Base-by-base conservation (phyloP, 2,888 invertebrate genomes). In the Cremastobaeus sp. region DNA sequence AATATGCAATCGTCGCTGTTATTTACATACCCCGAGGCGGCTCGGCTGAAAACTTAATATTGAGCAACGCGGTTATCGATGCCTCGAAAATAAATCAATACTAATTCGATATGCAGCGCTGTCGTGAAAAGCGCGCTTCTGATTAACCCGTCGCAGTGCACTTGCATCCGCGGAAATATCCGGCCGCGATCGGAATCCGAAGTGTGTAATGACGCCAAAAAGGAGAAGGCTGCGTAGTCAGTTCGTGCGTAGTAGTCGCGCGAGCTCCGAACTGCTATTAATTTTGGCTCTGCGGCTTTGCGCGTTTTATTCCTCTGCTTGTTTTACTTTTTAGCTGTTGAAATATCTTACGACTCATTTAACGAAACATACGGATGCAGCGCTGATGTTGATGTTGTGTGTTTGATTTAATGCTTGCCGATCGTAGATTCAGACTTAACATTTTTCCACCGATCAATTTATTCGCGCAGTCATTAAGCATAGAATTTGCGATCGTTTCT, bases 211-310 rank as follows among this genome's bases (percentile, higher is more conserved):
- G 55, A 70, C 12, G 34, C 8, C 55, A 48, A 65, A 55, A 60
- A 70, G 47, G 41, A 52, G 71, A 60, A 55, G 43, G 59, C 47
- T 11, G 68, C 54, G 65, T 72, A 65, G 54, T 66, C 70, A 60
- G 60, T 43, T 52, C 41, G 59, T 69, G 50, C 70, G 57, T 77
- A 77, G 77, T 77, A 78, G 76, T 75, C 57, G 54, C 47, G 43
- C 64, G 57, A 34, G 35, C 62, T 50, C 60, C 66, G 54, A 50
- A 72, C 72, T 64, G 78, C 79, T 80, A 81, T 81, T 79, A 79
- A 79, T 80, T 81, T 81, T 76, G 79, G 78, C 78, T 81, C 70
- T 72, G 70, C 70, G 66, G 76, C 78, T 77, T 77, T 76, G 76
- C 74, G 74, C 69, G 65, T 54, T 65, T 65, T 70, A 75, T 74